These are phyloP conservation scores for Molorchus minor DNA, from an alignment of 2,888 invertebrate genomes.

Conservation along the genomic window DNA sequence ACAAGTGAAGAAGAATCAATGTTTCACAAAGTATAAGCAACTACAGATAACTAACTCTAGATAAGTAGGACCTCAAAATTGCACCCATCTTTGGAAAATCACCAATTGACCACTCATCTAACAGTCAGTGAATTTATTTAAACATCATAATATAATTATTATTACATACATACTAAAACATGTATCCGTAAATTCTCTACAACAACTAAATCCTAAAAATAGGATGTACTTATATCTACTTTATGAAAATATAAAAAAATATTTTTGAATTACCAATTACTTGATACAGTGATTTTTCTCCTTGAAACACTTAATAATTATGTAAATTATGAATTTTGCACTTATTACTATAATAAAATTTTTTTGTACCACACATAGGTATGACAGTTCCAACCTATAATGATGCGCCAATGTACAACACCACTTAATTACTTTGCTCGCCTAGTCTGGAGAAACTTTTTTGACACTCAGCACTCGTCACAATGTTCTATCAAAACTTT, in stretches of 20 bases:
- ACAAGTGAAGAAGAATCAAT: background rate
- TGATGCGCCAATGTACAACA: constrained; percentile 13
- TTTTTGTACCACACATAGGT: constrained; percentile 45
- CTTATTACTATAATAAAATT: constrained; percentile 39
- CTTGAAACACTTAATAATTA: too few species aligned
- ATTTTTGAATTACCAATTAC: constrained; percentile 32
- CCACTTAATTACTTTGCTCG: constrained; percentile 1
- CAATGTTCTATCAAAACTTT: constrained; percentile 77
- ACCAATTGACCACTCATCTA: constrained; percentile 28
- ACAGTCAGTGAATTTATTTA: constrained; percentile 36
- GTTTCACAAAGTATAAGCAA: constrained; percentile 3
- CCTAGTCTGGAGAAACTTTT: constrained; percentile 54
- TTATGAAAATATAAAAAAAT: constrained; percentile 51
- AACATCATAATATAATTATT: background rate
- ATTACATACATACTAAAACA: constrained; percentile 7
- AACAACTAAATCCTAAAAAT: constrained; percentile 39
- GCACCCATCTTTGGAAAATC: constrained; percentile 50
- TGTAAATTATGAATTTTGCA: constrained; percentile 26
- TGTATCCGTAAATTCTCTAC: constrained; percentile 26
- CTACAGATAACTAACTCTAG: background rate
- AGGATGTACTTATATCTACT: constrained; percentile 38
- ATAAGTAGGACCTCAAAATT: constrained; percentile 33
- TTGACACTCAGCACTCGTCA: constrained; percentile 78
- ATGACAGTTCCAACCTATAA: constrained; percentile 26
- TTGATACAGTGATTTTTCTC: constrained; percentile 9